Conservation (phyloP, 1,140 invertebrate genomes). For the Tetragonula clypearis region DNA sequence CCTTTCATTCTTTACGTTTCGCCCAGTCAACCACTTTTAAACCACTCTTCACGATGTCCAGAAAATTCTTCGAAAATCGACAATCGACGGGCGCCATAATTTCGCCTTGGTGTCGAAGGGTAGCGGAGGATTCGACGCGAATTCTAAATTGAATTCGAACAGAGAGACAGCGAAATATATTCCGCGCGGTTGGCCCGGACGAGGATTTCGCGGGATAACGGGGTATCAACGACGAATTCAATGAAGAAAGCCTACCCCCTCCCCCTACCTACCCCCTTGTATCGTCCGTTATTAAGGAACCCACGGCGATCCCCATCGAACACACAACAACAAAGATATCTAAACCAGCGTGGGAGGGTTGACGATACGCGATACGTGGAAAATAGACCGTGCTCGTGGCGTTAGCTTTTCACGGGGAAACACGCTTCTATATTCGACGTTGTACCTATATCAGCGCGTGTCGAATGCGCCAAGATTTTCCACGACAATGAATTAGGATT, state of each 20-base stretch:
- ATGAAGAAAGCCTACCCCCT: constrained; percentile 63
- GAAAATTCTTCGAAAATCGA: too few species aligned
- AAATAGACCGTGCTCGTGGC: not conserved
- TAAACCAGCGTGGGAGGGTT: not conserved
- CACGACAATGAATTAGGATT: constrained; percentile 49
- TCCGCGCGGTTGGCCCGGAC: constrained; percentile 29
- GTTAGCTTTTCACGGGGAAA: not conserved
- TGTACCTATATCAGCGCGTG: not conserved
- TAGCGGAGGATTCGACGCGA: not conserved
- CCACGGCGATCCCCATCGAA: constrained; percentile 38
- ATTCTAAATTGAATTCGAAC: constrained; percentile 48
- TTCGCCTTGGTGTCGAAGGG: not conserved
- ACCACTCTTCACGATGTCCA: too few species aligned
- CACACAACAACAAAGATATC: constrained; percentile 56
- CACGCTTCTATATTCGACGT: not conserved
- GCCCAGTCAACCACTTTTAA: too few species aligned
- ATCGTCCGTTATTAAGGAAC: constrained; percentile 60
- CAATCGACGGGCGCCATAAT: not conserved
- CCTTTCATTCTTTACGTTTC: too few species aligned
- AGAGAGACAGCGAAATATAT: constrained; percentile 55
- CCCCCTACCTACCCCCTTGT: too few species aligned
- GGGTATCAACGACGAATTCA: constrained; percentile 63
- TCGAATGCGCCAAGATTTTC: constrained; percentile 26
- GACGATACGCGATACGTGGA: constrained; percentile 3
- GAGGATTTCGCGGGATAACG: constrained; percentile 60